Evolutionary conservation across 1,140 invertebrate species (phyloP), one percentile per base, ranked within the genome.

Genomic region (Drosophila guanche): DNA sequence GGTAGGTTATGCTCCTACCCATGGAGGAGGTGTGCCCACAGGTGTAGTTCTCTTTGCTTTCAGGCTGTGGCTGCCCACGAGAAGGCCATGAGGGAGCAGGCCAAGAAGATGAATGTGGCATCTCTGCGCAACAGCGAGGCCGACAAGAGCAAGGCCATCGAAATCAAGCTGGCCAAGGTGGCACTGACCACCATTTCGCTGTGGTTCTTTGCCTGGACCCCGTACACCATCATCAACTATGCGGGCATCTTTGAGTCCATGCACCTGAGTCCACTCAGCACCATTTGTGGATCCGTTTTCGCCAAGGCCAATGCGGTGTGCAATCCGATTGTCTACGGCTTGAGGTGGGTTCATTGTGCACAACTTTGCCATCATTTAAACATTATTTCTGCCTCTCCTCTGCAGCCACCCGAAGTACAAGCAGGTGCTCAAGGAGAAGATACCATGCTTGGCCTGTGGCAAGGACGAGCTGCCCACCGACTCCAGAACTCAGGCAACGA

Each of bases 191-290:
- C 95, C 65, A 95, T 96, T 62, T 93, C 94, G 7, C 90, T 96
- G 54, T 96, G 95, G 95, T 94, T 96, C 90, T 93, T 95, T 90
- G 95, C 95, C 16, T 95, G 95, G 95, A 95, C 95, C 40, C 95
- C 95, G 22, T 95, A 95, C 83, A 92, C 95, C 53, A 93, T 95
- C 16, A 95, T 96, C 72, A 95, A 95, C 84, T 95, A 94, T 80
- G 92, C 94, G 16, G 95, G 95, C 53, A 93, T 95, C 66, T 95
- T 95, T 84, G 92, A 93, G 66, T 92, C 92, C 25, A 92, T 92
- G 48, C 92, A 93, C 54, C 93, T 96, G 65, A 95, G 93, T 66
- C 94, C 95, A 4, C 91, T 95, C 8, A 93, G 93, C 51, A 94
- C 94, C 29, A 95, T 95, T 89, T 95, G 94, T 92, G 94, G 94